phyloP scores from a whole-genome alignment of 2,113 vertebrate species.

The Poeciliopsis retropinna region DNA sequence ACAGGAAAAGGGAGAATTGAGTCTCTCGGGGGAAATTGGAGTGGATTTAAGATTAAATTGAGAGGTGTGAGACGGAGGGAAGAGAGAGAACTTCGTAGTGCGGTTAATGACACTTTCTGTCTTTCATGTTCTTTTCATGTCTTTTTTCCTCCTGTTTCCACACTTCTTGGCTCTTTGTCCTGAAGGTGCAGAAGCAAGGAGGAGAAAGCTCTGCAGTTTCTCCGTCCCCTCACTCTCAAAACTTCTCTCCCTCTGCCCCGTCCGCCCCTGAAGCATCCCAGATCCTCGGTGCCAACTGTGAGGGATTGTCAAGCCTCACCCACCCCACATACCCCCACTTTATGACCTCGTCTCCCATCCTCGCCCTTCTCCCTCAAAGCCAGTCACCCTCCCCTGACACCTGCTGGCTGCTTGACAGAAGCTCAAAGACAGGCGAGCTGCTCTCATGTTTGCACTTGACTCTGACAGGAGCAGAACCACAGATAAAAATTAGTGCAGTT shows the following conservation, averaged over 20 bases:
- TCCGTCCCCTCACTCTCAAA: constrained; percentile 55
- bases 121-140: constrained; percentile 73
- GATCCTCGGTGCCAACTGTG: constrained; percentile 80
- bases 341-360: background rate
- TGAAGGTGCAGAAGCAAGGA: constrained; percentile 48
- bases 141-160: constrained; percentile 40
- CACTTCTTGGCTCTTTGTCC: constrained; percentile 42
- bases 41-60: constrained; percentile 74
- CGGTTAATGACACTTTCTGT: constrained; percentile 69
- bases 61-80: constrained; percentile 68
- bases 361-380: background rate
- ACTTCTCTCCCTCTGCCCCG: constrained; percentile 62
- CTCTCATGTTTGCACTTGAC: constrained; percentile 28
- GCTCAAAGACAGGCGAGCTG: constrained; percentile 40
- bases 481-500: constrained; percentile 1
- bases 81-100: constrained; percentile 67
- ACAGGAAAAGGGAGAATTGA: constrained; percentile 71
- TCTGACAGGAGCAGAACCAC: constrained; percentile 17
- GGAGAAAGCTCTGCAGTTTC: constrained; percentile 50
- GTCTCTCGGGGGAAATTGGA: constrained; percentile 64
- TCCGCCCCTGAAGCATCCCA: constrained; percentile 72
- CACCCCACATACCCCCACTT: constrained; percentile 51
- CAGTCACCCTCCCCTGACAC: constrained; percentile 25
- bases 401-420: constrained; percentile 60
- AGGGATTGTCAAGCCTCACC: constrained; percentile 75